These are phyloP conservation scores for Nyctereutes procyonoides DNA, from an alignment of 2,113 vertebrate species.

Conservation along the genomic window DNA sequence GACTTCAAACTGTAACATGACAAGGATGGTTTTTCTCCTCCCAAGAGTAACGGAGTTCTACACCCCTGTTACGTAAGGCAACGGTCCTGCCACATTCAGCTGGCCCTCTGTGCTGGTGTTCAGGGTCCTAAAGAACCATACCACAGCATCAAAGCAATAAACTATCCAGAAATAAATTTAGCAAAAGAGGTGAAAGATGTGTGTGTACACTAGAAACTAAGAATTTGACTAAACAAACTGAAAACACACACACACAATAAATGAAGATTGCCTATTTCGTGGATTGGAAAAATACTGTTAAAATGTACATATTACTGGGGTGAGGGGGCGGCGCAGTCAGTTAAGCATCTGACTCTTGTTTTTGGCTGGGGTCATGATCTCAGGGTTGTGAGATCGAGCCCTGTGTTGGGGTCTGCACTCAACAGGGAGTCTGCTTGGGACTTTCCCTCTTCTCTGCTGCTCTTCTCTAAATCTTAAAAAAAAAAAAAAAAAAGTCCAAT, in stretches of 20 bases:
- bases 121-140: not conserved
- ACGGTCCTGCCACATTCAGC: not conserved
- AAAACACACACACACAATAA: not conserved
- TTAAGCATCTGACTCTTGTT: not conserved
- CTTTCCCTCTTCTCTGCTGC: not conserved
- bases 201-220: not conserved
- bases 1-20: not conserved
- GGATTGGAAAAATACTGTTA: not conserved
- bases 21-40: not conserved
- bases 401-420: not conserved
- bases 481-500: not conserved
- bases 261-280: not conserved
- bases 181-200: not conserved
- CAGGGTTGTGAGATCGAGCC: not conserved
- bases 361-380: not conserved
- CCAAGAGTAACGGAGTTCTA: not conserved
- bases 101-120: not conserved
- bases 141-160: not conserved
- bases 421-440: not conserved
- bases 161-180: not conserved
- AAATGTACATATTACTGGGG: not conserved
- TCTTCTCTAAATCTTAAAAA: not conserved
- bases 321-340: not conserved
- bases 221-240: not conserved
- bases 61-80: not conserved